Evolutionary conservation across 1,140 invertebrate species (phyloP), one percentile per base, ranked within the genome.

Genomic region (Drosophila yakuba): DNA sequence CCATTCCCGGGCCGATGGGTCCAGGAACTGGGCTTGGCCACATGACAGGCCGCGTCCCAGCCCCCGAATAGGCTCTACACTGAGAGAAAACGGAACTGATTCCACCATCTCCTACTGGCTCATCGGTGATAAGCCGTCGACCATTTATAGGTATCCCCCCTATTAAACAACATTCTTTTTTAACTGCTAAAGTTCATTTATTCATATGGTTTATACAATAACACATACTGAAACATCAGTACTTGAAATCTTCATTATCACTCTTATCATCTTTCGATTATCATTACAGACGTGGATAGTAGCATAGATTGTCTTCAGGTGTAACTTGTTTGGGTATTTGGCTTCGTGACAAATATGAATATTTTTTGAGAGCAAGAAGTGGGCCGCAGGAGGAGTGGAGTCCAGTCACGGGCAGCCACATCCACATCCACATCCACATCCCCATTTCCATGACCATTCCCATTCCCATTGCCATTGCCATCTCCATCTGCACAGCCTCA

Each of bases 281-380:
- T 32, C 32, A 10, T 32, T 32, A 32, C 8, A 32, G 32, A 0
- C 8, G 8, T 10, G 32, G 7, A 32, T 10, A 32, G 28, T 32
- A 32, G 8, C 28, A 3, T 38, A 4, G 11, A 50, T 23, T 35
- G 8, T 73, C 23, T 75, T 20, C 6, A 20, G 23, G 72, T 77
- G 73, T 77, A 74, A 77, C 44, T 51, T 68, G 50, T 66, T 77
- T 56, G 43, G 56, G 81, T 64, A 82, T 82, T 81, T 67, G 43
- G 80, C 80, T 89, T 88, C 83, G 83, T 88, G 83, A 88, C 83
- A 88, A 88, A 88, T 89, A 88, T 88, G 83, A 89, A 89, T 88
- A 89, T 88, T 88, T 89, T 74, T 86, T 80, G 83, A 72, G 82
- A 81, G 62, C 61, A 50, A 11, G 41, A 50, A 47, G 60, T 62